Conservation (phyloP, 1,140 invertebrate species). For the Vollenhovia emeryi region DNA sequence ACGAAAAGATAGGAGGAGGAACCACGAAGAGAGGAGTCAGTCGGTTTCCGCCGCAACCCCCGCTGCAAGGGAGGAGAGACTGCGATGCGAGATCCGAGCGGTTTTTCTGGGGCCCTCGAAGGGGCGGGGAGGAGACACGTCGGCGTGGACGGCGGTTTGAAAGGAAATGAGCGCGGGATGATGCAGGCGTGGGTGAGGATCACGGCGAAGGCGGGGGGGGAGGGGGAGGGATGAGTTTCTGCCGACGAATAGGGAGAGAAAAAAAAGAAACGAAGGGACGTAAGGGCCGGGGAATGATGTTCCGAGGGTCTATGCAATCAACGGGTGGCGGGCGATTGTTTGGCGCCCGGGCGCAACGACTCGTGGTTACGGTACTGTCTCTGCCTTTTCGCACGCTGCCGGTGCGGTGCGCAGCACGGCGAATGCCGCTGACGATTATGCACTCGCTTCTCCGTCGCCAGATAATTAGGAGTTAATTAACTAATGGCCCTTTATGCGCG, state of each 20-base stretch:
- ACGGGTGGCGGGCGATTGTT: conserved; percentile 78
- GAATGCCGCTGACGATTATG: conserved; percentile 76
- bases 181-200: conserved; percentile 23
- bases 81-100: conserved; percentile 22
- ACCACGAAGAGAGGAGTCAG: conserved; percentile 34
- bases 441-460: conserved; percentile 76
- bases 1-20: conserved; percentile 53
- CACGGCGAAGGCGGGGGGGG: conserved; percentile 4
- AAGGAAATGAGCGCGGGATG: conserved; percentile 21
- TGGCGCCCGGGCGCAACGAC: conserved; percentile 77
- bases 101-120: conserved; percentile 26
- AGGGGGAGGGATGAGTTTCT: too few species aligned
- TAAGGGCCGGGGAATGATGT: conserved; percentile 60
- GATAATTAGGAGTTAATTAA: conserved; percentile 84
- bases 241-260: conserved; percentile 61
- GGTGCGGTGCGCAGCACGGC: conserved; percentile 67
- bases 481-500: conserved; percentile 82
- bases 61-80: background rate
- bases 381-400: conserved; percentile 73
- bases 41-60: conserved; percentile 8
- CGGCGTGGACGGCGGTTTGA: conserved; percentile 37
- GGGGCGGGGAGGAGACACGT: background rate
- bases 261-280: conserved; percentile 15
- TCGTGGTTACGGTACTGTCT: conserved; percentile 76
- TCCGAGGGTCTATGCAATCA: conserved; percentile 65